These are phyloP conservation scores for Tapirus terrestris DNA, from an alignment of 2,113 vertebrate genomes.

Conservation along the genomic window DNA sequence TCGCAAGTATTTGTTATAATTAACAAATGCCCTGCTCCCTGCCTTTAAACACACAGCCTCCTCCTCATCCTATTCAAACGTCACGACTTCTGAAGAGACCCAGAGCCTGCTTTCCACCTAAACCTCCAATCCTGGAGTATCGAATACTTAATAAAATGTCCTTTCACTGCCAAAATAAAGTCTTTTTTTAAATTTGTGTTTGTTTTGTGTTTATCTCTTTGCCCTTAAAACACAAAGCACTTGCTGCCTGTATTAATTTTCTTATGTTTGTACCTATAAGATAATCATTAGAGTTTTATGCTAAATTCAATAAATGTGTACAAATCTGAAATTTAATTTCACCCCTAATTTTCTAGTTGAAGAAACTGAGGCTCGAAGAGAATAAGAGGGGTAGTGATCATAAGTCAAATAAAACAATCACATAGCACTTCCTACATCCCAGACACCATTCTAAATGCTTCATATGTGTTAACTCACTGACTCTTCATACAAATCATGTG, in stretches of 20 bases:
- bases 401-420: not conserved
- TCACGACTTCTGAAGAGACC: not conserved
- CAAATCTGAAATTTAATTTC: not conserved
- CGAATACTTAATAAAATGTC: not conserved
- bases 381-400: not conserved
- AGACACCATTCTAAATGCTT: not conserved
- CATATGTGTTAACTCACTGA: not conserved
- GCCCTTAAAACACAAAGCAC: not conserved
- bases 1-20: not conserved
- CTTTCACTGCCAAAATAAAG: not conserved
- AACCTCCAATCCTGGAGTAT: not conserved
- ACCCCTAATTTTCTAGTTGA: not conserved
- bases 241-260: not conserved
- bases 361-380: not conserved
- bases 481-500: not conserved
- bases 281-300: not conserved
- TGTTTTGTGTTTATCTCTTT: not conserved
- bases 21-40: not conserved
- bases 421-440: not conserved
- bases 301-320: not conserved
- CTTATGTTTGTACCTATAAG: not conserved
- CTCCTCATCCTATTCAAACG: not conserved
- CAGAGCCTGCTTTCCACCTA: not conserved
- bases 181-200: not conserved
- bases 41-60: not conserved